phyloP scores from a whole-genome alignment of 2,797 vertebrate genomes.

The Fundulus diaphanus region DNA sequence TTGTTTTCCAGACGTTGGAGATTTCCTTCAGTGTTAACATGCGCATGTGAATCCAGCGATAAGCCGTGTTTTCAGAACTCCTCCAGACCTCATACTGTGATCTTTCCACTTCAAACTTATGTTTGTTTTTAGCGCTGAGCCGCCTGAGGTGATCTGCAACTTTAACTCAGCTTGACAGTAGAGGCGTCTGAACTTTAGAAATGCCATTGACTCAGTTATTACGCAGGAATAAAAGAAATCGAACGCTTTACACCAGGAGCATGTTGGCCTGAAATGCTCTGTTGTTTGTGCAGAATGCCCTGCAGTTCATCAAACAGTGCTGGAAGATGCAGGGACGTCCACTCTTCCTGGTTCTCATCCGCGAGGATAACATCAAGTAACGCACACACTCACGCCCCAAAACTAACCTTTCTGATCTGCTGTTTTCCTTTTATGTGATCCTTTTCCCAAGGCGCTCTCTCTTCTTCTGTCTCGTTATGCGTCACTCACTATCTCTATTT shows the following conservation, averaged over 20 bases:
- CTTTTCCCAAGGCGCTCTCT: slow-evolving; percentile 17
- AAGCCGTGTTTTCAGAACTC: neutral
- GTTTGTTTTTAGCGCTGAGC: neutral
- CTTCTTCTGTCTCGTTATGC: slow-evolving; percentile 15
- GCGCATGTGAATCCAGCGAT: neutral
- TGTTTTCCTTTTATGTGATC: slow-evolving; percentile 25
- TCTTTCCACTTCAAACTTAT: neutral
- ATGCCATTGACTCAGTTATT: slow-evolving; percentile 11
- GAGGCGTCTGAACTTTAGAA: slow-evolving; percentile 5
- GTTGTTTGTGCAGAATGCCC: slow-evolving; percentile 85
- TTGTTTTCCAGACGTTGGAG: neutral
- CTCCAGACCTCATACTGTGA: neutral
- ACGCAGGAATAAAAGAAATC: slow-evolving; percentile 3
- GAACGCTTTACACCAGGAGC: slow-evolving; percentile 1
- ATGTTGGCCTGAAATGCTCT: slow-evolving; percentile 8
- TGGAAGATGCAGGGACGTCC: slow-evolving; percentile 98
- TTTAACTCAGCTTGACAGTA: neutral
- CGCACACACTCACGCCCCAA: slow-evolving; percentile 21
- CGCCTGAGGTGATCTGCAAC: neutral
- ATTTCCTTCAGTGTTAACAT: neutral
- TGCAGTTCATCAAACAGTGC: slow-evolving; percentile 98
- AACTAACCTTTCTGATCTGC: slow-evolving; percentile 24
- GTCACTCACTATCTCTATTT: slow-evolving; percentile 24
- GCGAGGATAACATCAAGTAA: slow-evolving; percentile 98
- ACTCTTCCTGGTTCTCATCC: slow-evolving; percentile 94